Percentiles rank a stretch among this genome's conserved stretches.
Conservation (phyloP, 2,888 invertebrate genomes). For the Sesia apiformis region DNA sequence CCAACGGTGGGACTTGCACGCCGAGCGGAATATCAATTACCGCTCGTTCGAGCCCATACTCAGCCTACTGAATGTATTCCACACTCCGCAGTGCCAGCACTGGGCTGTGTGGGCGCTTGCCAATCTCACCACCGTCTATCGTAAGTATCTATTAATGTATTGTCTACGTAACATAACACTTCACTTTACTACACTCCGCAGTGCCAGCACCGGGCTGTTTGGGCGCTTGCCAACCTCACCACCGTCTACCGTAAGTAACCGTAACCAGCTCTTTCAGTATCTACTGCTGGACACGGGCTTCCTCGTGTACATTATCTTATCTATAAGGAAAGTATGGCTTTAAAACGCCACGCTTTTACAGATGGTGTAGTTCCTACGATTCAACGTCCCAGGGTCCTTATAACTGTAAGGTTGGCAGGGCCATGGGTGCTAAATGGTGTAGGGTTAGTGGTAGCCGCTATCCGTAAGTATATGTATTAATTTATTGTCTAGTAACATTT, state of each 20-base stretch:
- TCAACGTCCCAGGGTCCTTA: conserved; percentile 12
- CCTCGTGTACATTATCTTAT: too few relatives aligned
- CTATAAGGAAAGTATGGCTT: too few relatives aligned
- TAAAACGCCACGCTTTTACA: too few relatives aligned
- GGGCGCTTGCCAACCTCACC: conserved; percentile 97
- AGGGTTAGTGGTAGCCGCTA: too few relatives aligned
- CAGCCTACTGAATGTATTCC: conserved; percentile 84
- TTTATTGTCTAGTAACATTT: too few relatives aligned
- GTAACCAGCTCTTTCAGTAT: too few relatives aligned
- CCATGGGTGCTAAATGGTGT: background rate
- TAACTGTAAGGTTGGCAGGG: background rate
- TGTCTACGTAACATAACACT: background rate
- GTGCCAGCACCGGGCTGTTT: conserved; percentile 97
- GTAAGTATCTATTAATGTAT: conserved; percentile 72
- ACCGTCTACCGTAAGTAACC: conserved; percentile 88
- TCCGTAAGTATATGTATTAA: too few relatives aligned
- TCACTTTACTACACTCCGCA: conserved; percentile 83
- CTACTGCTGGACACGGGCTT: too few relatives aligned
- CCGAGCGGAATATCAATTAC: conserved; percentile 96
- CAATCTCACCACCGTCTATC: conserved; percentile 94
- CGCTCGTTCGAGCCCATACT: conserved; percentile 94
- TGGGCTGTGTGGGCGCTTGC: conserved; percentile 99
- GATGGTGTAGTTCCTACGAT: too few relatives aligned
- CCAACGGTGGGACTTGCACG: conserved; percentile 89
- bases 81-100: conserved; percentile 93